phyloP scores from a whole-genome alignment of 2,888 invertebrate species.

The Ferdinandea cuprea region DNA sequence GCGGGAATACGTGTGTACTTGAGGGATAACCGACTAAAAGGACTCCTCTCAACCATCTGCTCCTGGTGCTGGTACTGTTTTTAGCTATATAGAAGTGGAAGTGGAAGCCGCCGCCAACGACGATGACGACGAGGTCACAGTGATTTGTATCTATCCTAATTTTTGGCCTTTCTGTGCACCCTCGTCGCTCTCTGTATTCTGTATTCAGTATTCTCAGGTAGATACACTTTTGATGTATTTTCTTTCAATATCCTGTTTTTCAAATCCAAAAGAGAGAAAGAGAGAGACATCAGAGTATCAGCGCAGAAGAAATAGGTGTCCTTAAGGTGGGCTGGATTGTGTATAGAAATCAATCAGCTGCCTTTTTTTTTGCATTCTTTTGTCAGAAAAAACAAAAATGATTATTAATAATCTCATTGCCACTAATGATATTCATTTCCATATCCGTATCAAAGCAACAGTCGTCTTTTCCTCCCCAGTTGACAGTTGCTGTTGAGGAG shows the following conservation, averaged over 20 bases:
- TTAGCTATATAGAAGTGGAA: conserved; percentile 12
- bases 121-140: conserved; percentile 65
- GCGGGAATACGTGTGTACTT: conserved; percentile 45
- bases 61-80: conserved; percentile 30
- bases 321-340: conserved; percentile 31
- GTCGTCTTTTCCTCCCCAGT: not conserved
- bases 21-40: conserved; percentile 64
- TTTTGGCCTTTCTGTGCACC: conserved; percentile 58
- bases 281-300: conserved; percentile 35
- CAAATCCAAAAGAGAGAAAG: conserved; percentile 42
- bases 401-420: conserved; percentile 37
- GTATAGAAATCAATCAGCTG: conserved; percentile 67
- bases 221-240: conserved; percentile 67
- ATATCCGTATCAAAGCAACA: conserved; percentile 41
- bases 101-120: not conserved
- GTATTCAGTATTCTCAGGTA: conserved; percentile 63
- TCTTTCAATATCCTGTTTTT: conserved; percentile 69
- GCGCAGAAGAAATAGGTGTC: conserved; percentile 37
- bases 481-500: conserved; percentile 21
- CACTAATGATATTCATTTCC: conserved; percentile 59
- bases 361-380: conserved; percentile 25
- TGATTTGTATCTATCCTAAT: conserved; percentile 74
- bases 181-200: conserved; percentile 24
- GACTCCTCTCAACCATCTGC: conserved; percentile 62
- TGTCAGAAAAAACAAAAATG: conserved; percentile 36